phyloP scores from a whole-genome alignment of 2,113 vertebrate genomes.

The Clarias macrocephalus region DNA sequence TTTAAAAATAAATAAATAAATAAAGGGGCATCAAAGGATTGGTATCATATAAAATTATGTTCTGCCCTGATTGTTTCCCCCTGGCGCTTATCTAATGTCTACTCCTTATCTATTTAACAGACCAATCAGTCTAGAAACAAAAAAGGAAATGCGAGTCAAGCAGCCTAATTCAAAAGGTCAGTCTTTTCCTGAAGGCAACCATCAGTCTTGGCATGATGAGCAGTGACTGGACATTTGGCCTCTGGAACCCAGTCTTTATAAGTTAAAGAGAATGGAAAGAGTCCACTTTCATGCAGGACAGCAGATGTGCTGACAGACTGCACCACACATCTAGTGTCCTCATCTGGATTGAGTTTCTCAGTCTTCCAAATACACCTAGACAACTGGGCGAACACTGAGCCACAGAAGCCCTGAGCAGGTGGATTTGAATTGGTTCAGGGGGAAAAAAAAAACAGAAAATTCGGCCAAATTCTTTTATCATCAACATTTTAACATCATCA shows the following conservation, averaged over 20 bases:
- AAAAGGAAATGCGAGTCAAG: slow-evolving; percentile 12
- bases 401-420: neutral
- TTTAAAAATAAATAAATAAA: neutral
- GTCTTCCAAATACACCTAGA: slow-evolving; percentile 19
- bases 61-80: neutral
- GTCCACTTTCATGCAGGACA: slow-evolving; percentile 54
- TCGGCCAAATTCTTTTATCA: no score
- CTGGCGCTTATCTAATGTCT: neutral
- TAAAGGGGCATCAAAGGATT: neutral
- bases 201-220: slow-evolving; percentile 47
- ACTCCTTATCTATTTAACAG: neutral
- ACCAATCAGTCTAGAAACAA: neutral
- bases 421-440: neutral
- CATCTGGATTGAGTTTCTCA: slow-evolving; percentile 64
- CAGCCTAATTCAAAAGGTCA: slow-evolving; percentile 33
- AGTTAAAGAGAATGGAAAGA: slow-evolving; percentile 56
- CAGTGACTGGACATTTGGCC: slow-evolving; percentile 50
- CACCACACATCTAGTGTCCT: slow-evolving; percentile 49
- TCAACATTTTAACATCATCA: no score
- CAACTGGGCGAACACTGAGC: neutral
- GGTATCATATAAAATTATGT: neutral
- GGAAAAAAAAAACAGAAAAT: no score
- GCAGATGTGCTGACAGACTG: slow-evolving; percentile 62
- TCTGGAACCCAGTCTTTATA: slow-evolving; percentile 61
- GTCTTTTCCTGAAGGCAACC: slow-evolving; percentile 43